These are phyloP conservation scores for Acleris cristana DNA, from an alignment of 2,888 invertebrate genomes.

Conservation along the genomic window DNA sequence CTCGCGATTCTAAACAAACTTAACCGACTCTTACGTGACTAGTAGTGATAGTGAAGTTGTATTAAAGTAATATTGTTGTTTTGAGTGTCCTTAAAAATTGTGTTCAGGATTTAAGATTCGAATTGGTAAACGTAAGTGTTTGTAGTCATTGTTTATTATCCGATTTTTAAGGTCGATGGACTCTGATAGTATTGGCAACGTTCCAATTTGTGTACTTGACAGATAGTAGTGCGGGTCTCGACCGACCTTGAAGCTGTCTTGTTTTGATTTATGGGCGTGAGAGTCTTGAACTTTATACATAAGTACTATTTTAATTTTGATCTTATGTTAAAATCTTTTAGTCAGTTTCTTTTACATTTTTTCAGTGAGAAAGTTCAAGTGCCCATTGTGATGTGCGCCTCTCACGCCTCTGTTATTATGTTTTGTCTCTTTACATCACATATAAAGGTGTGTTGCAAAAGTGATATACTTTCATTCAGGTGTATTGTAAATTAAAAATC, in stretches of 20 bases:
- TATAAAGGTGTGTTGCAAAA: too few species aligned
- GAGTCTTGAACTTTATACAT: background rate
- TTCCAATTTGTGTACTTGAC: conserved; percentile 22
- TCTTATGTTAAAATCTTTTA: too few species aligned
- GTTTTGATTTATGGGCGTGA: background rate
- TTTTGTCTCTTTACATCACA: too few species aligned
- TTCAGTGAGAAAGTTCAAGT: too few species aligned
- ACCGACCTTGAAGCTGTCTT: conserved; percentile 24
- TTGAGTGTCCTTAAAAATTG: conserved; percentile 5
- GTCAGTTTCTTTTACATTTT: too few species aligned
- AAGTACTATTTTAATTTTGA: too few species aligned
- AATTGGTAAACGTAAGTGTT: conserved; percentile 21
- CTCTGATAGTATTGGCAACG: conserved; percentile 24
- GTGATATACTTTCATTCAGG: too few species aligned
- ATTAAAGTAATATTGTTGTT: conserved; percentile 19
- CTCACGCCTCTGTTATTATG: too few species aligned
- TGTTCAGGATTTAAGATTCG: conserved; percentile 19
- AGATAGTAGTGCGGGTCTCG: conserved; percentile 16
- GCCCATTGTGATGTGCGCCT: too few species aligned
- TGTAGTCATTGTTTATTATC: background rate
- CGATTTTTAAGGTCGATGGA: conserved; percentile 12
- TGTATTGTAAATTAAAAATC: too few species aligned
- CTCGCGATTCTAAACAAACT: conserved; percentile 12
- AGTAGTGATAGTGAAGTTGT: conserved; percentile 29
- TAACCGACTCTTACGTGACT: conserved; percentile 22